Base-by-base conservation (phyloP, 2,797 vertebrate genomes). In the Lemur catta region DNA sequence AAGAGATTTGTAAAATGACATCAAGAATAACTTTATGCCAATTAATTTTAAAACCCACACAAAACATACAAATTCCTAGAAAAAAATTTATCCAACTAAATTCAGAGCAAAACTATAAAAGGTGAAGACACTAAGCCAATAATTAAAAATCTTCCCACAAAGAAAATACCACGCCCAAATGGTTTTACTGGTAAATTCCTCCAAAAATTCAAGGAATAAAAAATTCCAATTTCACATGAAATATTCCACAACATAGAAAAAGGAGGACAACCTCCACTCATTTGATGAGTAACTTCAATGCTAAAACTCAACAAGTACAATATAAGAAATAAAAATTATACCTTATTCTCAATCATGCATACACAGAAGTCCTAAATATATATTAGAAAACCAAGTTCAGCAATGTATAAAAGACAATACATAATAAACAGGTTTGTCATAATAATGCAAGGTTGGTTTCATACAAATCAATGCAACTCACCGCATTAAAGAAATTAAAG, bases 21-120 rank as follows among this genome's bases (percentile, higher is more conserved):
- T 46, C 20, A 80, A 5, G 3, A 92, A 75, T 14, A 91, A 87
- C 30, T 84, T 87, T 71, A 76, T 35, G 30, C 6, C n/a, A 63
- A 71, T 84, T 95, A 89, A 93, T 92, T 96, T 81, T 69, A 69
- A 91, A 95, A 91, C n/a, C 59, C 50, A 87, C 6, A 89, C 17
- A 84, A n/a, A 95, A 92, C 74, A 61, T n/a, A 94, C 33, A 94
- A 90, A 84, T 89, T 80, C 63, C 75, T 80, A 78, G 69, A 89
- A 85, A 95, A 48, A 65, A 71, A 85, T 86, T 69, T 63, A 89
- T 15, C 90, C 28, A 92, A 76, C 38, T 92, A 93, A 67, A 95
- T 80, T 15, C 13, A 93, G 69, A 67, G 33, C 28, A 93, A 96
- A 72, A 78, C 18, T n/a, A 61, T 85, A 69, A 67, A 94, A 85